Base-by-base conservation (phyloP, 2,888 invertebrate genomes). In the Poecilobothrus nobilitatus region DNA sequence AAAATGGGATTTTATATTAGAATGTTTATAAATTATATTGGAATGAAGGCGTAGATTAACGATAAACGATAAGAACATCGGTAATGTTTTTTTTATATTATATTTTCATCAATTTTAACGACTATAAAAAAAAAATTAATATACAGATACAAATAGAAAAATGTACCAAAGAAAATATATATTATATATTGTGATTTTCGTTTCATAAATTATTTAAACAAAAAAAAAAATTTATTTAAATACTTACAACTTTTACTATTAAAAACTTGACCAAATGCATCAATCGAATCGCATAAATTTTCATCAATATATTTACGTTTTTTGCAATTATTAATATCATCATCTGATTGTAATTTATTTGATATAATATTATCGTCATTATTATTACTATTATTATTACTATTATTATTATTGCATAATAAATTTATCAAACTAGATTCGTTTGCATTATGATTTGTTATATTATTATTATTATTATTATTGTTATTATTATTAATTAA, bases 171-270 rank as follows among this genome's bases (percentile, higher is more conserved):
- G 27, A 27, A 27, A 27, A 27, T 27, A 27, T 27, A 27, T 27
- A 27, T 27, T 27, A 27, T 4, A 27, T 27, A 27, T 27, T 27
- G 27, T 27, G 27, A 27, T 27, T 27, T 27, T 27, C 27, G 27
- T 27, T 27, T 27, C 5, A 5, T 27, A 27, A 27, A 27, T 27
- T 27, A 27, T 27, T 27, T 27, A 4, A 27, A 27, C 2, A 27
- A n/a, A n/a, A 27, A 27, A 27, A 27, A 27, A 27, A 27, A 27
- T 27, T 27, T 37, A 27, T 27, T 27, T 37, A 7, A 10, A 75
- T 78, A 81, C 81, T 81, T 80, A 81, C 81, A 80, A 75, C 79
- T 79, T 74, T 81, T 81, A 74, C 73, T 78, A 74, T 78, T 71
- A 67, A 73, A 81, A 70, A 78, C 78, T 75, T 78, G 78, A 70